phyloP scores from a whole-genome alignment of 2,797 vertebrate genomes.

The Erpetoichthys calabaricus region DNA sequence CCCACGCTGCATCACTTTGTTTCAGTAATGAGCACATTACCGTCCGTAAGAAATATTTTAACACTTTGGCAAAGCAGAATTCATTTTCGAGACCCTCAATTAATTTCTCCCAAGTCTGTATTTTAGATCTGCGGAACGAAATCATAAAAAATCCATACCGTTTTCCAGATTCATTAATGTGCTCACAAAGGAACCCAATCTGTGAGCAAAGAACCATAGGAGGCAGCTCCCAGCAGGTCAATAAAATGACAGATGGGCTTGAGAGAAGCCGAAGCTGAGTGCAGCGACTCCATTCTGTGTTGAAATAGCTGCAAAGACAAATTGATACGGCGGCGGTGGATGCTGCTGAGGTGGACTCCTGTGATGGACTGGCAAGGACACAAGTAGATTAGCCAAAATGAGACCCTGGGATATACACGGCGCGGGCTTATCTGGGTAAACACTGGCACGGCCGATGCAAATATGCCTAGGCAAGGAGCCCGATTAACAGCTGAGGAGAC shows the following conservation, averaged over 20 bases:
- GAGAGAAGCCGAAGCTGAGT: conserved; percentile 24
- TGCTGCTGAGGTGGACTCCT: conserved; percentile 29
- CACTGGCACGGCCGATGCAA: conserved; percentile 7
- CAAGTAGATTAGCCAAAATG: conserved; percentile 25
- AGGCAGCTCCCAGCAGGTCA: conserved; percentile 23
- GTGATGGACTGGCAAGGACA: conserved; percentile 31
- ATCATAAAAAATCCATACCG: conserved; percentile 11
- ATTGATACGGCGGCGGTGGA: conserved; percentile 28
- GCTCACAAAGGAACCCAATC: conserved; percentile 18
- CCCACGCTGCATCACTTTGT: too few species aligned
- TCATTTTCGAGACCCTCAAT: too few species aligned
- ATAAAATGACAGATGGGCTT: conserved; percentile 32
- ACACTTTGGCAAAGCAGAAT: too few species aligned
- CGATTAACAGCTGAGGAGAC: too few species aligned
- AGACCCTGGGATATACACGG: conserved; percentile 14
- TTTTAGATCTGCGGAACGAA: background rate
- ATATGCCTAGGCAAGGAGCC: background rate
- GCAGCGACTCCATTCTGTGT: conserved; percentile 18
- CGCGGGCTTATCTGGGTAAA: conserved; percentile 17
- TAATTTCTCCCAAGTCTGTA: too few species aligned
- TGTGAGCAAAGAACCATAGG: conserved; percentile 21
- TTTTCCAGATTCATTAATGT: conserved; percentile 19
- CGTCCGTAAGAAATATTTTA: too few species aligned
- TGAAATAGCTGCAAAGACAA: conserved; percentile 31
- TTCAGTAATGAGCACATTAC: too few species aligned